Conservation (phyloP, 2,888 invertebrate genomes). For the Piscicola geometra region DNA sequence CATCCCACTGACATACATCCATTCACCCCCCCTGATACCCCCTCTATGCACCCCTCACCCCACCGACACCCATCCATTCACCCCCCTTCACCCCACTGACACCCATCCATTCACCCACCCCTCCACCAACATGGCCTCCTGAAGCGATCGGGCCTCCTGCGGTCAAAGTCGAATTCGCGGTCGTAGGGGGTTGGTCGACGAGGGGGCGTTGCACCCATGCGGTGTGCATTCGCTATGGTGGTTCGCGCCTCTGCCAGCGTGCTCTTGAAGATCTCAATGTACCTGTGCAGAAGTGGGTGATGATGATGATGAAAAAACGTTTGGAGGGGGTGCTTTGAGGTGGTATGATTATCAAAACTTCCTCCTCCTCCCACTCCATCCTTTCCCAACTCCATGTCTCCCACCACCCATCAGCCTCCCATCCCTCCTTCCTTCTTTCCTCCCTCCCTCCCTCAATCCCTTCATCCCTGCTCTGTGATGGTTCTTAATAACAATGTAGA, state of each 20-base stretch:
- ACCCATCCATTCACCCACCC: no score
- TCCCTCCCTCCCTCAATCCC: not conserved
- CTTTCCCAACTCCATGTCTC: not conserved
- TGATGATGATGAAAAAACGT: not conserved
- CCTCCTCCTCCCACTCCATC: not conserved
- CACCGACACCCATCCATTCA: no score
- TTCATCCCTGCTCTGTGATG: not conserved
- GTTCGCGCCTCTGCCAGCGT: conserved; percentile 46
- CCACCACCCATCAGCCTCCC: not conserved
- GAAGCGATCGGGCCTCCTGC: not conserved
- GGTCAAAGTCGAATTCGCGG: not conserved
- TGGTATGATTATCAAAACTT: no score
- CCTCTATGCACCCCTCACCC: no score
- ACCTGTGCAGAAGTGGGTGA: conserved; percentile 57
- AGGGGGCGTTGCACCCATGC: not conserved
- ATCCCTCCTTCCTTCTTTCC: not conserved
- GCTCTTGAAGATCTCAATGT: conserved; percentile 94
- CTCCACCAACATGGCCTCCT: not conserved
- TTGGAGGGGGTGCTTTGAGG: no score
- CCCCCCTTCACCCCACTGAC: no score
- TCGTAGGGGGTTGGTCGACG: conserved; percentile 16
- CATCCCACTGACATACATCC: no score
- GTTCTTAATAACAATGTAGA: no score
- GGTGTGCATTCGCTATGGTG: conserved; percentile 29
- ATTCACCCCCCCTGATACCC: no score